Evolutionary conservation across 2,113 vertebrate species (phyloP), one percentile per base, ranked within the genome.

Genomic region (Pheucticus melanocephalus): DNA sequence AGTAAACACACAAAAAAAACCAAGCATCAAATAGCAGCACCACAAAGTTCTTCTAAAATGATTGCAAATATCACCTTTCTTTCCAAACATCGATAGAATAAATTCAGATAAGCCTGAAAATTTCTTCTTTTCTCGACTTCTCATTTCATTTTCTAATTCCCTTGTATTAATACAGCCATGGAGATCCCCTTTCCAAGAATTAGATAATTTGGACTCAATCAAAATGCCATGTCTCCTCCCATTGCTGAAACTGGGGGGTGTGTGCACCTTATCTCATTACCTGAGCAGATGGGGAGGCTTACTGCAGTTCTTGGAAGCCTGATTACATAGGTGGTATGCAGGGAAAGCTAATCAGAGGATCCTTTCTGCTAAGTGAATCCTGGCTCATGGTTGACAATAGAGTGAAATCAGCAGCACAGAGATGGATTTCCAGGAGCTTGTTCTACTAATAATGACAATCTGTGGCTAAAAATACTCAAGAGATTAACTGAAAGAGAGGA

Each of bases 11-110:
- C 6, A 50, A 85, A 3, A 71, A 25, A 22, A 30, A 8, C 6
- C 25, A 39, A 39, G 17, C 4, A 16, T 5, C 12, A 68, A 48
- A 59, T 2, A 47, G 14, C 1, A 0, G 9, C 25, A 69, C 7
- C 25, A 59, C 27, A 19, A 60, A 51, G 12, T 19, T 77, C 17
- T 70, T 82, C 31, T n/a, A 51, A 61, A 1, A 8, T 12, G 7
- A 64, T 85, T 42, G 53, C 2, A 39, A 53, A 13, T 28, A 68
- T 10, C 31, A 59, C 8, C 1, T 56, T 73, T 71, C 4, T 66
- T 83, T 71, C 33, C 19, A 72, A 64, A 30, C 0, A 1, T 12
- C 0, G 0, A 31, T 3, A 39, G 8, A 70, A 80, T 20, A 68
- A 75, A 76, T n/a, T 40, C 30, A 54, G 14, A 61, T 35, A 50